Base-by-base conservation (phyloP, 1,140 invertebrate species). In the Oedothorax gibbosus region DNA sequence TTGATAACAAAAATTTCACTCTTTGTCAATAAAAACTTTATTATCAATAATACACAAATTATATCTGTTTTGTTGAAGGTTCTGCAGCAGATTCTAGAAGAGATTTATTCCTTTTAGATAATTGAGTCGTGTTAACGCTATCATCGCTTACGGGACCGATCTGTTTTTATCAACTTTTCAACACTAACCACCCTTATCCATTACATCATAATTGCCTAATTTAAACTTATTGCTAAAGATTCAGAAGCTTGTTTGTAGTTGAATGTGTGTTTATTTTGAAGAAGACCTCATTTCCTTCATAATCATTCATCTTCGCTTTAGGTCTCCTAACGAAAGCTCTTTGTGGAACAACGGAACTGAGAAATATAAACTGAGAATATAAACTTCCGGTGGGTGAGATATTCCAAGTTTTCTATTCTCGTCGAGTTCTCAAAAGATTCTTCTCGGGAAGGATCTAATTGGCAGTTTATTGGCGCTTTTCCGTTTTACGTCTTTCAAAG, bases 231-330 rank as follows among this genome's bases (percentile, higher is more conserved):
- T 71, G 20, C 69, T 71, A 18, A 71, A 54, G 69, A 71, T 71
- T 15, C 69, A 71, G 50, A 49, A 53, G 69, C 50, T 71, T 53
- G 35, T 35, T 5, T 35, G 35, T 35, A 35, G 35, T 35, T 35
- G 35, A 35, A 35, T 35, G 69, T 73, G 56, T 75, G 72, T 56
- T 56, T 56, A 75, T 21, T 35, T 75, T 75, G 53, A 57, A 57
- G 72, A 75, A 75, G 57, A 75, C 56, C 53, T 56, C 54, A 75
- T 75, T 75, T 75, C 72, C 54, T 75, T 51, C 49, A 57, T 10
- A 75, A 75, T 75, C 72, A 75, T 75, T 75, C 57, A 75, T 75
- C 72, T 75, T 75, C 11, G 53, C 21, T 53, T 75, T 75, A 35
- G 57, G 56, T 53, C 57, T 75, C 72, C 57, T 75, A 75, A 75